Evolutionary conservation across 92 coral and sea anemone genomes (phyloP), one percentile per base, ranked within the genome.

Genomic region (Paramuricea clavata): DNA sequence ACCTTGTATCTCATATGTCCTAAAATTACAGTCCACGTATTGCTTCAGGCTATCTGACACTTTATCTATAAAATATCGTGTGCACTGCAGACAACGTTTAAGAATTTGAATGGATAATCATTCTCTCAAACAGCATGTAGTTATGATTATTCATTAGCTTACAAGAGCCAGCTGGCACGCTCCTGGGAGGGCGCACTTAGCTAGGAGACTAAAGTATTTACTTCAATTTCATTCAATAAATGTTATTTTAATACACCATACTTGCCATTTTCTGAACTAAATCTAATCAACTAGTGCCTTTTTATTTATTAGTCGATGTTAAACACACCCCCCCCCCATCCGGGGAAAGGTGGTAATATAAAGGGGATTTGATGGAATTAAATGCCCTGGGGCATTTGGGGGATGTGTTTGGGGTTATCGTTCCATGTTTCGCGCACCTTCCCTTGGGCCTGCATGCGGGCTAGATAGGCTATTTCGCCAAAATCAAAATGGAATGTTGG

Each of bases 51-150:
- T 47, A 47, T 47, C 15, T 47, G 52, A 5, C 12, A 5, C 17
- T 13, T 54, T 54, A 54, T 54, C 62, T 54, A 2, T 54, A 54
- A 19, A 21, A 65, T 65, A 65, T 65, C 72, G 72, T 65, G 39
- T 27, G 72, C 72, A 31, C 1, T 30, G 5, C 25, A 27, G 36
- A 33, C 72, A 65, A 19, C 72, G 0, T 65, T 65, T 27, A 9
- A 31, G 39, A 26, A 27, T 3, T 31, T 0, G 31, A 65, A 65
- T 28, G 41, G 39, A 28, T 28, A 65, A 5, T 31, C 39, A n/a
- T 65, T 65, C 72, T 65, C 4, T 33, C 25, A 33, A 65, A 65
- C 72, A 65, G 72, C 72, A 31, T 65, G 72, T 2, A 28, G 39
- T 65, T 65, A 33, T 28, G 21, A 12, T 65, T 30, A 65, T 65